phyloP scores from a whole-genome alignment of 2,797 vertebrate species.

The Anableps anableps region DNA sequence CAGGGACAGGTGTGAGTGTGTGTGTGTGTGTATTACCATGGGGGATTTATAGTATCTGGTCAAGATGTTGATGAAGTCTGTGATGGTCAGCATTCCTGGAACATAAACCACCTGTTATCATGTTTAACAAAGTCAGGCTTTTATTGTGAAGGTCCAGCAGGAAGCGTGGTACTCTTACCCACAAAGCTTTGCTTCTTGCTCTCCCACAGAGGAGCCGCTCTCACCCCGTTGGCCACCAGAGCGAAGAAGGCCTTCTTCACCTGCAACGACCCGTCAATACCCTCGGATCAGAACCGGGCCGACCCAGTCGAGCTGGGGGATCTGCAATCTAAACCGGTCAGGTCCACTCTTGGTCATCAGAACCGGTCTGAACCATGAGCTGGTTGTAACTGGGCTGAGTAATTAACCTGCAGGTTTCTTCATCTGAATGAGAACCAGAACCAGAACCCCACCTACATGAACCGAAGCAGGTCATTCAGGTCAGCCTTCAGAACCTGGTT shows the following conservation, averaged over 20 bases:
- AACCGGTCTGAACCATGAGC: too few species aligned
- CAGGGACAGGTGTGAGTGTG: conserved; percentile 27
- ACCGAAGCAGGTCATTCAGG: too few species aligned
- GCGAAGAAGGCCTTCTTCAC: conserved; percentile 98
- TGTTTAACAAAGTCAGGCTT: conserved; percentile 3
- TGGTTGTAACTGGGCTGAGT: too few species aligned
- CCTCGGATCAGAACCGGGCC: too few species aligned
- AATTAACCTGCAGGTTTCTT: too few species aligned
- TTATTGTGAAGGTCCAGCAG: conserved; percentile 11
- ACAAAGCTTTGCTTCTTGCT: conserved; percentile 97
- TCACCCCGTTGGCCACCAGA: conserved; percentile 93
- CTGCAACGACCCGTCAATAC: conserved; percentile 63
- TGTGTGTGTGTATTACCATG: conserved; percentile 83
- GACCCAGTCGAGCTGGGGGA: neutral
- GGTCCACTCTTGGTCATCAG: too few species aligned
- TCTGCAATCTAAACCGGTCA: neutral
- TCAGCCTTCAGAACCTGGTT: too few species aligned
- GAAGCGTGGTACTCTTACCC: conserved; percentile 74
- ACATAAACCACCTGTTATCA: conserved; percentile 3
- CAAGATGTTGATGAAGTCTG: conserved; percentile 99
- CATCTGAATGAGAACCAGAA: too few species aligned
- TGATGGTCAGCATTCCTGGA: conserved; percentile 97
- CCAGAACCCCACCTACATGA: neutral
- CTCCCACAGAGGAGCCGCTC: conserved; percentile 95
- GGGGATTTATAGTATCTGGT: conserved; percentile 99